These are phyloP conservation scores for Micropterix aruncella DNA, from an alignment of 2,888 invertebrate genomes.

Conservation along the genomic window DNA sequence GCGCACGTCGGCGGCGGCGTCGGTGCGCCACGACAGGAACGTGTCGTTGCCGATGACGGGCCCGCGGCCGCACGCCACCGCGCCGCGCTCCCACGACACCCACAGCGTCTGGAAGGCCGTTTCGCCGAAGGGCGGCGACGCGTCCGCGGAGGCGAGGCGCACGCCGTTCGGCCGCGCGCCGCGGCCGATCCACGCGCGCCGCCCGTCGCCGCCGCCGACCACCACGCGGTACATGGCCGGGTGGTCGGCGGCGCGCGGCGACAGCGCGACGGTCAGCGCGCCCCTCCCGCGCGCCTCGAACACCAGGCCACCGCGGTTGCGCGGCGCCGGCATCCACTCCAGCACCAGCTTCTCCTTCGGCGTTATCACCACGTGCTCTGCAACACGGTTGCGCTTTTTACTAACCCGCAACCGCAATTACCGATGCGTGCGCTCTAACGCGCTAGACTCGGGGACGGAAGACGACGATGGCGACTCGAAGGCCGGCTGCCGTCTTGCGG, in stretches of 20 bases:
- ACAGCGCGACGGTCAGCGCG: constrained; percentile 44
- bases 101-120: constrained; percentile 48
- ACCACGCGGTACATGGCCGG: constrained; percentile 49
- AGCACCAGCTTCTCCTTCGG: constrained; percentile 47
- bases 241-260: constrained; percentile 35
- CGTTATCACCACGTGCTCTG: constrained; percentile 50
- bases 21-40: constrained; percentile 44
- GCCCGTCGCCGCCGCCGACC: constrained; percentile 45
- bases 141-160: constrained; percentile 41
- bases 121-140: constrained; percentile 40
- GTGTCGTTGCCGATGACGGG: constrained; percentile 39
- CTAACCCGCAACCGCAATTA: too few relatives aligned
- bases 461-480: too few relatives aligned
- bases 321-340: constrained; percentile 49
- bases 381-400: too few relatives aligned
- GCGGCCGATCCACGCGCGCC: constrained; percentile 48
- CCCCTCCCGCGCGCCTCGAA: constrained; percentile 41
- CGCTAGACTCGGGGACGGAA: too few relatives aligned
- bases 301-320: constrained; percentile 47
- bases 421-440: too few relatives aligned
- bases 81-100: constrained; percentile 51
- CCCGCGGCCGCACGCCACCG: constrained; percentile 41
- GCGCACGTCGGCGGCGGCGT: constrained; percentile 41
- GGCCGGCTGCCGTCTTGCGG: too few relatives aligned
- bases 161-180: constrained; percentile 48